Evolutionary conservation across 2,888 invertebrate genomes (phyloP), one percentile per base, ranked within the genome.

Genomic region (Tipula confusa): DNA sequence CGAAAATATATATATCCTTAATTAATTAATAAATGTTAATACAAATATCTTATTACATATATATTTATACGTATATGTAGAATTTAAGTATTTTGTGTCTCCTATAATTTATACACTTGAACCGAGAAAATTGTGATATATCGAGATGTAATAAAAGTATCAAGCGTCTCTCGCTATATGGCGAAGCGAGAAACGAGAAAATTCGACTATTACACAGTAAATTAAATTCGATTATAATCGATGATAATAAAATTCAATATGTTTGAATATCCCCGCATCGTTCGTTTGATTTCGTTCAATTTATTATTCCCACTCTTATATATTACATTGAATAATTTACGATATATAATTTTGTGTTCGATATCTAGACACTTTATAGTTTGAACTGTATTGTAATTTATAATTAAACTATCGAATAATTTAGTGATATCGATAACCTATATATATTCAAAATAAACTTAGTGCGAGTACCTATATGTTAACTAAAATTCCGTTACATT

Each of bases 21-120:
- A 64, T 64, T 64, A 64, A 64, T 64, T 64, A 64, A 64, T 64
- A 64, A 64, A 64, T 64, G n/a, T 64, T 24, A 24, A 64, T 64
- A 64, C 9, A 64, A 43, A 64, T 64, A 64, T 9, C 64, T 64
- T 64, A 64, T 24, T 18, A 43, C 43, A 18, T 15, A 43, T 6
- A 36, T 2, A 43, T 18, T 15, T 15, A 18, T 15, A 43, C 2
- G 11, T 2, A 43, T 11, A 36, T 36, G 3, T n/a, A 43, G n/a
- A 43, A 43, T n/a, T 43, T 43, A 43, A 7, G n/a, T 43, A 7
- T 64, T 64, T 24, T 18, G 4, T 24, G 64, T 64, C 64, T 24
- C 64, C 43, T 43, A 4, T n/a, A n/a, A n/a, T n/a, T n/a, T 43
- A 43, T 43, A 3, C 64, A 64, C 64, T 64, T 24, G 64, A 64